Evolutionary conservation across 2,113 vertebrate genomes (phyloP), one percentile per base, ranked within the genome.

Genomic region (Thamnaconus septentrionalis): DNA sequence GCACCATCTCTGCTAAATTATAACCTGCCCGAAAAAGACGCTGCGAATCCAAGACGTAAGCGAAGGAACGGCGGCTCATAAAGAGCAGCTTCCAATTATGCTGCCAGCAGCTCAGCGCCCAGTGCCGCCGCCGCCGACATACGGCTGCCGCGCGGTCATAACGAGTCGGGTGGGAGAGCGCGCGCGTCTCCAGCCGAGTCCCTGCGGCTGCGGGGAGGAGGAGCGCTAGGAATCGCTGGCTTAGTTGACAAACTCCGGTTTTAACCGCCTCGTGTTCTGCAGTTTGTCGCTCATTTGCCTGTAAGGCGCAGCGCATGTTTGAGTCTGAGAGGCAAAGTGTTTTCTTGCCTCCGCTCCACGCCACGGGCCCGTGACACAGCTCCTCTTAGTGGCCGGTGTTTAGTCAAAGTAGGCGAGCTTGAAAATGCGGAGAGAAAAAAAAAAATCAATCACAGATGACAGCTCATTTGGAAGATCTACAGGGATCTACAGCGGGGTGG

Each of bases 391-490:
- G 74, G 77, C 70, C 71, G 44, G 71, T 59, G 68, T 76, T 83
- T 70, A 81, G 75, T 83, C 75, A 85, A 84, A 75, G 79, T 76
- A 82, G 75, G 78, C 76, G 85, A 80, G 79, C 86, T n/a, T 66
- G 83, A 82, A 87, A 89, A 90, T 85, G 76, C 85, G 82, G 18
- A 31, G 18, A 31, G 18, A 31, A 1, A 31, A 31, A 31, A 31
- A 31, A 75, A 84, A 90, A 90, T 90, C 87, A 87, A 87, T 90
- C 84, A 83, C 63, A 83, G 84, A 85, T 85, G 89, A 89, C 83
- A 85, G 81, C 84, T 89, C 85, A 87, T 88, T 90, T 85, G 66
- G 75, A 56, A 60, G 76, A 82, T 85, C 77, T 85, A 64, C 64
- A 73, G 57, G 58, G 59, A 59, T 78, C 75, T 53, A 73, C 57